Evolutionary conservation across 2,888 invertebrate species (phyloP).

Genomic region (Brassicogethes aeneus): DNA sequence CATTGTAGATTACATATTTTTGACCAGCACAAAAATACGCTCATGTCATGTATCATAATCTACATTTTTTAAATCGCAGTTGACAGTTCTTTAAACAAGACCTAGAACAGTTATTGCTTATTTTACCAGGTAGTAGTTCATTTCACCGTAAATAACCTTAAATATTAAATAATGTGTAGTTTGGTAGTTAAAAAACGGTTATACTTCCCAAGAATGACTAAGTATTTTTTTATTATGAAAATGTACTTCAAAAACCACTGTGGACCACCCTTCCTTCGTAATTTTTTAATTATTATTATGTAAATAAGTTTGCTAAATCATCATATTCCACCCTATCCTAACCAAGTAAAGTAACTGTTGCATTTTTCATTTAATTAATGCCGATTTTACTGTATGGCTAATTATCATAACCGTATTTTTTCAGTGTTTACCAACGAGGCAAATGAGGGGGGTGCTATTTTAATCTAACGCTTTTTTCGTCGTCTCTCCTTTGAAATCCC

Average conservation of each 20-base stretch:
- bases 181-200: not conserved
- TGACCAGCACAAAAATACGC: too few relatives aligned
- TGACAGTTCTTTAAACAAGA: too few relatives aligned
- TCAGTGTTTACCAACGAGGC: not conserved
- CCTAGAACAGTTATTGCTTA: too few relatives aligned
- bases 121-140: too few relatives aligned
- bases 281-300: not conserved
- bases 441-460: not conserved
- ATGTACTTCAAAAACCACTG: not conserved
- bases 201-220: too few relatives aligned
- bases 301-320: not conserved
- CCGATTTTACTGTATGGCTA: not conserved
- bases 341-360: not conserved
- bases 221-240: not conserved
- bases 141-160: too few relatives aligned
- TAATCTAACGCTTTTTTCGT: not conserved
- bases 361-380: not conserved
- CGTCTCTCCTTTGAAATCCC: conserved; percentile 25
- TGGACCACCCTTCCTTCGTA: not conserved
- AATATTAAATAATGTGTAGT: not conserved
- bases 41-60: too few relatives aligned
- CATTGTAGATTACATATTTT: too few relatives aligned
- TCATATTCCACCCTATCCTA: too few relatives aligned
- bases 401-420: not conserved
- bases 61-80: too few relatives aligned